These are phyloP conservation scores for Anguilla rostrata DNA, from an alignment of 2,113 vertebrate genomes.

Conservation along the genomic window DNA sequence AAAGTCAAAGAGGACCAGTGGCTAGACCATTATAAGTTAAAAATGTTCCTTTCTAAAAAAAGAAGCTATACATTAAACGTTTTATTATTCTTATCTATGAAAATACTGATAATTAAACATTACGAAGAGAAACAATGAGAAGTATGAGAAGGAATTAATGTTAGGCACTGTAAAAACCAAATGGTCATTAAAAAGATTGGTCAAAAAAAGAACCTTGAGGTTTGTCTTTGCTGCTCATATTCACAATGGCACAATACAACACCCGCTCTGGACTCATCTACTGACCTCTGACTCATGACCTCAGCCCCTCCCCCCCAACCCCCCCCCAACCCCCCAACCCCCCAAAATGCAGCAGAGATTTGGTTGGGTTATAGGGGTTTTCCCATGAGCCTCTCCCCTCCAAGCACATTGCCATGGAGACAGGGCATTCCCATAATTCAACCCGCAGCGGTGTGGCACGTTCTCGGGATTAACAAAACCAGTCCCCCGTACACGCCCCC, in stretches of 20 bases:
- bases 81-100: background rate
- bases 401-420: slow-evolving; percentile 24
- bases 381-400: slow-evolving; percentile 14
- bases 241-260: slow-evolving; percentile 6
- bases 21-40: background rate
- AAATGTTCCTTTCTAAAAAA: background rate
- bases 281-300: slow-evolving; percentile 24
- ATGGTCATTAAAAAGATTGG: slow-evolving; percentile 19
- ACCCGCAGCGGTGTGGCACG: background rate
- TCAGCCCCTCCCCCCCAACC: background rate
- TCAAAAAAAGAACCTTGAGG: slow-evolving; percentile 7
- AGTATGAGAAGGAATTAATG: background rate
- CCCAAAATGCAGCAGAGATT: background rate
- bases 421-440: slow-evolving; percentile 24
- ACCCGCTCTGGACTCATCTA: slow-evolving; percentile 19
- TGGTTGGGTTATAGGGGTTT: slow-evolving; percentile 12
- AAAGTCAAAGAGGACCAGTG: background rate
- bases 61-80: background rate
- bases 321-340: background rate
- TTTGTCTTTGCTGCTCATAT: slow-evolving; percentile 5
- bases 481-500: background rate
- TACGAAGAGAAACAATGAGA: background rate
- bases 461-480: slow-evolving; percentile 12
- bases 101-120: background rate
- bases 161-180: background rate